phyloP scores from a whole-genome alignment of 2,113 vertebrate species.

The Phycodurus eques region DNA sequence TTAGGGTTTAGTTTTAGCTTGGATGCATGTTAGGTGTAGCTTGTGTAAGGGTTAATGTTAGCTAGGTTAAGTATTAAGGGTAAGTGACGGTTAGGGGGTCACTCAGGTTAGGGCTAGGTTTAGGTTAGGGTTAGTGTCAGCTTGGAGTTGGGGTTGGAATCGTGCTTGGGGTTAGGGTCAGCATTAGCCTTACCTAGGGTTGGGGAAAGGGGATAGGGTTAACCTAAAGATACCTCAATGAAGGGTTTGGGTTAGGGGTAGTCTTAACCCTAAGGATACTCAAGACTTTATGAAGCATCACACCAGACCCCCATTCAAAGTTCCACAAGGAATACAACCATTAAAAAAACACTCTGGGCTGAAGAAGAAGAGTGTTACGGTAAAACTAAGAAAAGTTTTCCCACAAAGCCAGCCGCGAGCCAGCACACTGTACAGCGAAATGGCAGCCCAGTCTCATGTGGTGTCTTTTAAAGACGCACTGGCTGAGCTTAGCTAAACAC shows the following conservation, averaged over 20 bases:
- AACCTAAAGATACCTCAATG: background rate
- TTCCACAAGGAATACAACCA: slow-evolving; percentile 24
- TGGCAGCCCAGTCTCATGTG: slow-evolving; percentile 61
- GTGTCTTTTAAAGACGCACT: slow-evolving; percentile 55
- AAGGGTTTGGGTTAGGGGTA: slow-evolving; percentile 3
- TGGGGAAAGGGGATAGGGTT: background rate
- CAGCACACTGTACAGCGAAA: slow-evolving; percentile 38
- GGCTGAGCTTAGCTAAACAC: slow-evolving; percentile 69
- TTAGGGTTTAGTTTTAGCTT: background rate
- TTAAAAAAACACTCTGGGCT: slow-evolving; percentile 39
- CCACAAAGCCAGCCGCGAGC: slow-evolving; percentile 57
- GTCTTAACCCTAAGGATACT: slow-evolving; percentile 17
- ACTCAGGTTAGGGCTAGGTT: too few species aligned
- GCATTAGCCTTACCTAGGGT: too few species aligned
- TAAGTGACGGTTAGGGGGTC: too few species aligned
- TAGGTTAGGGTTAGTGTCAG: too few species aligned
- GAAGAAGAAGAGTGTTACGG: slow-evolving; percentile 51
- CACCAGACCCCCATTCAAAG: background rate
- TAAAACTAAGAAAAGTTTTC: slow-evolving; percentile 62
- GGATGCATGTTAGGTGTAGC: too few species aligned
- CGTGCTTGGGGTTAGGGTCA: background rate
- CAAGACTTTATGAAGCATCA: background rate
- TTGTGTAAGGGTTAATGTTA: too few species aligned
- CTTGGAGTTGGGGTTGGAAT: background rate
- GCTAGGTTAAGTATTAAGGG: too few species aligned